These are phyloP conservation scores for Acanthiza pusilla DNA, from an alignment of 2,797 vertebrate genomes.

Conservation along the genomic window DNA sequence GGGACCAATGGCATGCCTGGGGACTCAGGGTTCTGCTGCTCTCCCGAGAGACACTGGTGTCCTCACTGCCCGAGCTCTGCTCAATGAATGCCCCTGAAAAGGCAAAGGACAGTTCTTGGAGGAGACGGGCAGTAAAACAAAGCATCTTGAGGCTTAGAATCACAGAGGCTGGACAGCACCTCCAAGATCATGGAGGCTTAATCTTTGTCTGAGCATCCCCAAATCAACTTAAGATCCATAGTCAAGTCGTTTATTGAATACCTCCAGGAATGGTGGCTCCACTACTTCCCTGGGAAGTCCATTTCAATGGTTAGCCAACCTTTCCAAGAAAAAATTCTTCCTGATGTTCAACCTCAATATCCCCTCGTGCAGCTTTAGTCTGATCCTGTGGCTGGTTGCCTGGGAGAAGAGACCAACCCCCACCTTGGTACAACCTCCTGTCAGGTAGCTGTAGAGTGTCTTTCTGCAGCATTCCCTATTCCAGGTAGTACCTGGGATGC, in stretches of 20 bases:
- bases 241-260: not conserved
- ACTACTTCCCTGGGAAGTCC: not conserved
- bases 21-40: not conserved
- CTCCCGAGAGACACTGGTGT: accelerated
- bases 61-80: not conserved
- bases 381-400: not conserved
- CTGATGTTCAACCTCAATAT: too few relatives aligned
- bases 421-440: not conserved
- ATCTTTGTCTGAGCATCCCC: not conserved
- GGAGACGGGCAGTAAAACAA: accelerated
- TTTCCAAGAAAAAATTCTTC: too few relatives aligned
- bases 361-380: not conserved
- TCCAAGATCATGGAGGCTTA: not conserved
- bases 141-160: not conserved
- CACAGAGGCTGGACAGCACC: not conserved
- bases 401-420: not conserved
- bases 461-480: not conserved
- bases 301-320: not conserved
- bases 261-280: not conserved
- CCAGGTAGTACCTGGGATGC: not conserved
- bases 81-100: accelerated
- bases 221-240: not conserved
- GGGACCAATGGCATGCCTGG: not conserved
- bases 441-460: not conserved
- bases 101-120: not conserved